Conservation (phyloP, 2,797 vertebrate species). For the Agapornis canus region DNA sequence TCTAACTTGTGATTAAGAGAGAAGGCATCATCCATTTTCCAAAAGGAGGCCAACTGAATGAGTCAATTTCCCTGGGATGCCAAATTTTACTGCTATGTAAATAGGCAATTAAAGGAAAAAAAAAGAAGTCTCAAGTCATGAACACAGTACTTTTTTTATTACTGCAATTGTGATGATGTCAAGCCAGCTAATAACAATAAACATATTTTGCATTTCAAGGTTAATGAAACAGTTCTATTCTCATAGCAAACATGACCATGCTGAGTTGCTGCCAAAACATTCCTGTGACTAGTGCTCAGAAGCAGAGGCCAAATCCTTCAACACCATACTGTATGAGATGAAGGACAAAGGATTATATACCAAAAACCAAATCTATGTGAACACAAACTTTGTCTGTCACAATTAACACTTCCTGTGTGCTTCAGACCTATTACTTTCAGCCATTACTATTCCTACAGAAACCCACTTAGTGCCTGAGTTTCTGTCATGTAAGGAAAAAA, state of each 20-base stretch:
- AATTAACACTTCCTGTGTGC: neutral
- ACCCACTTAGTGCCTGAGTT: neutral
- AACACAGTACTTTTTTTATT: neutral
- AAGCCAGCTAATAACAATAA: constrained; percentile 3
- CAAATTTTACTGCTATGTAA: neutral
- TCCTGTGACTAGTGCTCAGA: neutral
- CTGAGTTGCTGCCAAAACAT: constrained; percentile 22
- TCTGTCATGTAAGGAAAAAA: neutral
- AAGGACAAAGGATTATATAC: neutral
- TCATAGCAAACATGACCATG: neutral
- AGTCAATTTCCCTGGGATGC: neutral
- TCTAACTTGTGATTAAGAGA: neutral
- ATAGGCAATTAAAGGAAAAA: neutral
- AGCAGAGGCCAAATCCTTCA: neutral
- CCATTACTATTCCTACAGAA: neutral
- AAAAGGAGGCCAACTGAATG: neutral
- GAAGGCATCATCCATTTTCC: neutral
- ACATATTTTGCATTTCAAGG: constrained; percentile 3
- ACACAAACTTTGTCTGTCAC: neutral
- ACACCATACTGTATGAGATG: neutral
- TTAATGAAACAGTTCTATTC: constrained; percentile 40
- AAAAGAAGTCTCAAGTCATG: neutral
- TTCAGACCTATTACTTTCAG: neutral
- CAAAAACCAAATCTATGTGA: neutral
- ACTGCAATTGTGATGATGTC: neutral